These are phyloP conservation scores for Sepiola atlantica DNA, from an alignment of 2,888 invertebrate species.

Conservation along the genomic window DNA sequence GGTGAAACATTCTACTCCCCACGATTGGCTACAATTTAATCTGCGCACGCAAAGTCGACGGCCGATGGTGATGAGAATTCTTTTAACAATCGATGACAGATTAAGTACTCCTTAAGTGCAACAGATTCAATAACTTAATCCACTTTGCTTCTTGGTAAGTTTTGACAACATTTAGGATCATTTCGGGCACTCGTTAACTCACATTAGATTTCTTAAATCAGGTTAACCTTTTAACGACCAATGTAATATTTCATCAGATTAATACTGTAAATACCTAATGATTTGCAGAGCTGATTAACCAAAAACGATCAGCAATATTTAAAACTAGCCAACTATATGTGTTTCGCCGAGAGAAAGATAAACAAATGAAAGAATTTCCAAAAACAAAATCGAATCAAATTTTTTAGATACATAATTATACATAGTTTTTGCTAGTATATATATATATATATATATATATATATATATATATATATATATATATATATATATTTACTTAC, in stretches of 20 bases:
- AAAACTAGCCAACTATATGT: too few relatives aligned
- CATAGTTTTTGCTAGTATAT: too few relatives aligned
- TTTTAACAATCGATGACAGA: conserved; percentile 8
- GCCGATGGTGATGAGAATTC: neutral
- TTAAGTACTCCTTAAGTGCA: conserved; percentile 15
- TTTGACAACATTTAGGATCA: neutral
- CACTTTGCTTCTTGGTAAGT: neutral
- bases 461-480: too few relatives aligned
- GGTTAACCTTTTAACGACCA: neutral
- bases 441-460: too few relatives aligned
- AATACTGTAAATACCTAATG: neutral
- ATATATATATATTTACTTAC: too few relatives aligned
- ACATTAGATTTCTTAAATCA: neutral
- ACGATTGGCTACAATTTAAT: neutral
- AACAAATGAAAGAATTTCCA: too few relatives aligned
- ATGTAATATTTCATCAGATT: neutral
- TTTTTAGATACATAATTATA: too few relatives aligned
- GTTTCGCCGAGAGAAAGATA: too few relatives aligned
- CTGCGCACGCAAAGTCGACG: neutral
- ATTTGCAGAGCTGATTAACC: too few relatives aligned
- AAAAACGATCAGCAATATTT: too few relatives aligned
- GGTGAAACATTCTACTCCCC: neutral
- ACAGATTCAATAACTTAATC: conserved; percentile 20
- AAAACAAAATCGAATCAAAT: too few relatives aligned
- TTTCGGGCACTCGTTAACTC: neutral